Percentiles rank a stretch among this genome's conserved stretches.
These are phyloP conservation scores for Dryomyza anilis DNA, from an alignment of 2,888 invertebrate genomes.

Conservation along the genomic window DNA sequence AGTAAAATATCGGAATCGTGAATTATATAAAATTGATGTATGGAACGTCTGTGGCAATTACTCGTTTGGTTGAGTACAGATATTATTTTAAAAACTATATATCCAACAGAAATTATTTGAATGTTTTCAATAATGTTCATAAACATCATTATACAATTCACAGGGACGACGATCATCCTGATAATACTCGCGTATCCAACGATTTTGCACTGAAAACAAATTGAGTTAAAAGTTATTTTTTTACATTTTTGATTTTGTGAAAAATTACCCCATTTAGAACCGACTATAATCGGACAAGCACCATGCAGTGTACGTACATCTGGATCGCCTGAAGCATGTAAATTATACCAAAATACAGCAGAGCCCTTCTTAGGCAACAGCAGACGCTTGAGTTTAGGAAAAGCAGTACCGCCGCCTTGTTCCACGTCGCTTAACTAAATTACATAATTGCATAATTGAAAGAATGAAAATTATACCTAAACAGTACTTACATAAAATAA, in stretches of 20 bases:
- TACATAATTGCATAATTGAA: not conserved
- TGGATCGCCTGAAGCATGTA: conserved; percentile 29
- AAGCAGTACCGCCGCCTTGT: conserved; percentile 98
- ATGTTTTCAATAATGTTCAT: no score
- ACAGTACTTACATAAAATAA: conserved; percentile 57
- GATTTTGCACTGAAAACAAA: conserved; percentile 79
- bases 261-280: conserved; percentile 35
- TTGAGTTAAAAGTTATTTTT: not conserved
- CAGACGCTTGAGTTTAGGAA: conserved; percentile 83
- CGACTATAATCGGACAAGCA: conserved; percentile 36
- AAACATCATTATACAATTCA: conserved; percentile 61
- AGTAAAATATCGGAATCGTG: no score
- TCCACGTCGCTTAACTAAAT: conserved; percentile 90
- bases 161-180: conserved; percentile 77
- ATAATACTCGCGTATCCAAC: conserved; percentile 85
- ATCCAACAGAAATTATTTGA: no score
- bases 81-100: no score
- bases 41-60: no score
- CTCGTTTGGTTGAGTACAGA: no score
- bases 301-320: conserved; percentile 32
- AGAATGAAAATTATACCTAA: not conserved
- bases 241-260: not conserved
- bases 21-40: no score
- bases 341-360: conserved; percentile 54
- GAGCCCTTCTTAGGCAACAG: conserved; percentile 62